Percentiles rank a stretch among this genome's conserved stretches.
Evolutionary conservation across 2,888 invertebrate genomes (phyloP).

Genomic region (Cephalotes varians): DNA sequence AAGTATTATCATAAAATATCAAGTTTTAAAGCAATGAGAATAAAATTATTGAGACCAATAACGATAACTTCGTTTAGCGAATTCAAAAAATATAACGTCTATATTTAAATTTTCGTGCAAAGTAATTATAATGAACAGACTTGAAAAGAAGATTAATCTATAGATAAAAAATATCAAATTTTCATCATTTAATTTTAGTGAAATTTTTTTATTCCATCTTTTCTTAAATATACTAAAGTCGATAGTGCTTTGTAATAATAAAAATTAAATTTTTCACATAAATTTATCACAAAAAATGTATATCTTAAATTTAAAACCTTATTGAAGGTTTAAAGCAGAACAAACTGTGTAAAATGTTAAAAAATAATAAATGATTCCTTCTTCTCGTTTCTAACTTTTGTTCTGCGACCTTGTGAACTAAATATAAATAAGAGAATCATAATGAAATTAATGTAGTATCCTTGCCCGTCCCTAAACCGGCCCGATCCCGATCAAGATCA

Average conservation of each 20-base stretch:
- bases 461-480: neutral
- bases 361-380: neutral
- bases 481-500: slow-evolving; percentile 52
- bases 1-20: slow-evolving; percentile 58
- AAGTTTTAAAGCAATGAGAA: neutral
- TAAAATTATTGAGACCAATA: slow-evolving; percentile 22
- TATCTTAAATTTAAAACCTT: neutral
- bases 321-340: neutral
- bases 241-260: neutral
- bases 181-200: neutral
- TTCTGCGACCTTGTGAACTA: neutral
- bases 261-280: neutral
- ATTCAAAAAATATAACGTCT: slow-evolving; percentile 25
- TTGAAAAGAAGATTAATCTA: neutral
- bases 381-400: neutral
- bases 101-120: neutral
- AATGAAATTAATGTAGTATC: slow-evolving; percentile 42
- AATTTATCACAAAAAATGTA: neutral
- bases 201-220: neutral
- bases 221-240: neutral
- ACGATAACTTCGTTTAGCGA: neutral
- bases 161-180: neutral
- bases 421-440: slow-evolving; percentile 15
- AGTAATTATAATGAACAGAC: neutral
- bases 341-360: neutral